Percentiles rank a stretch among this genome's conserved stretches.
These are phyloP conservation scores for Sandelia bainsii DNA, from an alignment of 2,797 vertebrate species.

Conservation along the genomic window DNA sequence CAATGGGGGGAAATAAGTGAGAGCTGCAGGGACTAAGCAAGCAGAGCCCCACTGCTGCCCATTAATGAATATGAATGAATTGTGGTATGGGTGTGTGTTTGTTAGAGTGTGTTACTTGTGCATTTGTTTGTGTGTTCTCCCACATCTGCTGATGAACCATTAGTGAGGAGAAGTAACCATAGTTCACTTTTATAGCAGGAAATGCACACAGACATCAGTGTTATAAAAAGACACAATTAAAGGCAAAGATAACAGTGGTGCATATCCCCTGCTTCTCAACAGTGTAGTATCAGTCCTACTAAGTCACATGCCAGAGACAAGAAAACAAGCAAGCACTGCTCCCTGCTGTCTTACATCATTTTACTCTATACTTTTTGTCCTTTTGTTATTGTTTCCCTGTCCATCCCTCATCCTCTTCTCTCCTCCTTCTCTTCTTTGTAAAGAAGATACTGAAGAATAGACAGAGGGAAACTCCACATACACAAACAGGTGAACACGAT, in stretches of 20 bases:
- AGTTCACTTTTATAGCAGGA: slow-evolving; percentile 18
- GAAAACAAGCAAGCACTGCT: slow-evolving; percentile 46
- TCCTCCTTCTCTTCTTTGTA: slow-evolving; percentile 33
- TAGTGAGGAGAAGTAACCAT: slow-evolving; percentile 12
- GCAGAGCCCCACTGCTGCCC: slow-evolving; percentile 38
- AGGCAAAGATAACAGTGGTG: slow-evolving; percentile 7
- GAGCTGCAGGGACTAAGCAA: slow-evolving; percentile 58
- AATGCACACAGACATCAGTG: slow-evolving; percentile 27
- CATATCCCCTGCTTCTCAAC: slow-evolving; percentile 17
- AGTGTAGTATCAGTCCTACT: slow-evolving; percentile 38
- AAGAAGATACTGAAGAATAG: background rate
- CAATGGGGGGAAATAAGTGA: slow-evolving; percentile 45
- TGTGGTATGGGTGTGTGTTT: slow-evolving; percentile 35
- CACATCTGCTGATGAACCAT: slow-evolving; percentile 30
- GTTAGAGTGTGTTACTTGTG: slow-evolving; percentile 14
- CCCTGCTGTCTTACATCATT: slow-evolving; percentile 53
- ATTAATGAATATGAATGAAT: slow-evolving; percentile 75
- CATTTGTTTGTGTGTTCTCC: background rate
- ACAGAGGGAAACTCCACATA: slow-evolving; percentile 35
- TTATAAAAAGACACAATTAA: slow-evolving; percentile 9
- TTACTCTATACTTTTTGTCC: slow-evolving; percentile 37
- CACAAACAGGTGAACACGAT: slow-evolving; percentile 9
- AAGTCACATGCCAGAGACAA: slow-evolving; percentile 57
- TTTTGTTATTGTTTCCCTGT: slow-evolving; percentile 38
- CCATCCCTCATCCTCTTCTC: slow-evolving; percentile 45